A percentile compares a stretch with the other conserved stretches of the same genome.
These are phyloP conservation scores for Eubucco bourcierii DNA, from an alignment of 2,113 vertebrate genomes.

Conservation along the genomic window DNA sequence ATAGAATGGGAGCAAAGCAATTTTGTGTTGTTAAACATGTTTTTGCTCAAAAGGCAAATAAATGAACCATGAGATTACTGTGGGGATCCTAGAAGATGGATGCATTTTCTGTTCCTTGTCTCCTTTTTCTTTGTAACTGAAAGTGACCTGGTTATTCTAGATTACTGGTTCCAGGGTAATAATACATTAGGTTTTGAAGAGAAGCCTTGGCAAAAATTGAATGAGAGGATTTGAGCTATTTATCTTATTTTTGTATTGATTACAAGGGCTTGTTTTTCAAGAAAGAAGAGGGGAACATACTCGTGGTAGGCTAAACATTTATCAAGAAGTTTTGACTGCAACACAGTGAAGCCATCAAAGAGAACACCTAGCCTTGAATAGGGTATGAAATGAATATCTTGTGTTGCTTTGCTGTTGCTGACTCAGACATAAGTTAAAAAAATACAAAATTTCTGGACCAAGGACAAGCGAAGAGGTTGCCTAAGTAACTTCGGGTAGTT, in stretches of 20 bases:
- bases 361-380: no score
- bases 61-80: not conserved
- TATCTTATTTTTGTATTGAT: not conserved
- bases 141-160: slow-evolving; percentile 14
- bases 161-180: slow-evolving; percentile 26
- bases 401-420: no score
- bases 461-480: no score
- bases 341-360: no score
- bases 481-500: no score
- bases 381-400: no score
- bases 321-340: no score
- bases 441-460: no score
- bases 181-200: slow-evolving; percentile 27
- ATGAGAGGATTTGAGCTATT: not conserved
- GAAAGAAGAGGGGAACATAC: not conserved
- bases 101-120: not conserved
- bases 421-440: no score
- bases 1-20: not conserved
- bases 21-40: slow-evolving; percentile 15
- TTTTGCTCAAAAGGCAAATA: slow-evolving; percentile 27
- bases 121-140: slow-evolving; percentile 3
- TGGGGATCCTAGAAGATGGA: not conserved
- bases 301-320: not conserved
- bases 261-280: not conserved
- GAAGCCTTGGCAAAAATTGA: not conserved